Evolutionary conservation across 1,140 invertebrate species (phyloP), one percentile per base, ranked within the genome.

Genomic region (Zaprionus vittiger): DNA sequence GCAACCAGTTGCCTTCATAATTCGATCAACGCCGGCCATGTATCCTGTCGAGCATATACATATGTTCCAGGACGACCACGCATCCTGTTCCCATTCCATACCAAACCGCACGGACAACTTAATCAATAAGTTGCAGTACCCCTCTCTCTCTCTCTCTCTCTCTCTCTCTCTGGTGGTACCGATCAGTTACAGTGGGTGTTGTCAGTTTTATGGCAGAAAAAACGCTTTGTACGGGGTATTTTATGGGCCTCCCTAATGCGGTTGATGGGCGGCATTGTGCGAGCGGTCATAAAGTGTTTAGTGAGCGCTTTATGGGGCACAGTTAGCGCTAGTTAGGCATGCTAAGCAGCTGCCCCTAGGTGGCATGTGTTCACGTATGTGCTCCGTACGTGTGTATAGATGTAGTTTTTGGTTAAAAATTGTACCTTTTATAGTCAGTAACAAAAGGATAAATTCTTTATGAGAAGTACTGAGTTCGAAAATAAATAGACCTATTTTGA

Each of bases 1-100:
- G 73, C 80, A 77, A 84, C 78, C 81, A 84, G 83, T 83, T 87
- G 77, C 84, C 75, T 85, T 77, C 80, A 74, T 85, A 75, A 91
- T 81, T 90, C 85, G 83, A 86, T 87, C 83, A 59, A 65, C 61
- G 63, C 73, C 9, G 31, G 56, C 55, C 52, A 70, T 69, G 64
- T 67, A 79, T 87, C 81, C 81, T 89, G 85, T 62, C 81, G 55
- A 62, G 37, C 74, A 78, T 61, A 80, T 82, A 75, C 68, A 80
- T 82, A 79, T 73, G 70, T 12, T 47, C 17, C 17, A 34, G 31
- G 31, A 34, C 31, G 9, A 34, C 9, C 31, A 20, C 47, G 20
- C 38, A 14, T 67, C 55, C 54, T 66, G 64, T 37, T 20, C 44
- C 63, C 52, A 59, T 61, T 71, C 34, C 63, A 63, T 70, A 83